These are phyloP conservation scores for Orgyia antiqua DNA, from an alignment of 2,888 invertebrate species.

Conservation along the genomic window DNA sequence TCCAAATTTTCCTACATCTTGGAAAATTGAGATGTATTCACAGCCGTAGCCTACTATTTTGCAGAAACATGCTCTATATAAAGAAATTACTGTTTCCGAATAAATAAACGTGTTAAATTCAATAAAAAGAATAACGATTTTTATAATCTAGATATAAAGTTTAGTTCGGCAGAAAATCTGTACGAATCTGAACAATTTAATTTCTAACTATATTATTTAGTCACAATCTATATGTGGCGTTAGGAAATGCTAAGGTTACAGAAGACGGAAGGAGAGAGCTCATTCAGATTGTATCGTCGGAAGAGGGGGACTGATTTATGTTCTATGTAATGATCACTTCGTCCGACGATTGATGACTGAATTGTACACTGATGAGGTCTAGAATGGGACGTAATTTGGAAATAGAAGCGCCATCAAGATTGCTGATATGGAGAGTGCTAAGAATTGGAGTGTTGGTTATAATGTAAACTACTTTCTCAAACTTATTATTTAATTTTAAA, in stretches of 20 bases:
- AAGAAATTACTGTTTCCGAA: no score
- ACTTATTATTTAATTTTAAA: no score
- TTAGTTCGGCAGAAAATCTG: no score
- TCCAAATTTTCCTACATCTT: no score
- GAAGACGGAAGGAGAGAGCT: slow-evolving; percentile 23
- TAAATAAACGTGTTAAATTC: no score
- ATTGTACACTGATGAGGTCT: slow-evolving; percentile 14
- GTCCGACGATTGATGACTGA: slow-evolving; percentile 21
- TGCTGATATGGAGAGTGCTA: background rate
- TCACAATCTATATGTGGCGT: slow-evolving; percentile 3
- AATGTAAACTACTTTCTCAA: background rate
- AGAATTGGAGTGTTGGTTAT: background rate
- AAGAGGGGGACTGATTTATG: slow-evolving; percentile 27
- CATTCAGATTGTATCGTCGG: slow-evolving; percentile 29
- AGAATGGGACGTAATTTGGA: slow-evolving; percentile 8
- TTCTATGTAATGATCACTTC: slow-evolving; percentile 24
- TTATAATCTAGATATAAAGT: no score
- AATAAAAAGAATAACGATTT: no score
- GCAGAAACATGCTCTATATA: no score
- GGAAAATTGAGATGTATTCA: no score
- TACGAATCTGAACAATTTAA: no score
- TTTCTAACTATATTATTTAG: no score
- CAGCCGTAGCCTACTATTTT: no score
- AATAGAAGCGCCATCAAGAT: slow-evolving; percentile 11
- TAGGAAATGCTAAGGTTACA: slow-evolving; percentile 9